Evolutionary conservation across 2,113 vertebrate species (phyloP), one percentile per base, ranked within the genome.

Genomic region (Spilogale gracilis): DNA sequence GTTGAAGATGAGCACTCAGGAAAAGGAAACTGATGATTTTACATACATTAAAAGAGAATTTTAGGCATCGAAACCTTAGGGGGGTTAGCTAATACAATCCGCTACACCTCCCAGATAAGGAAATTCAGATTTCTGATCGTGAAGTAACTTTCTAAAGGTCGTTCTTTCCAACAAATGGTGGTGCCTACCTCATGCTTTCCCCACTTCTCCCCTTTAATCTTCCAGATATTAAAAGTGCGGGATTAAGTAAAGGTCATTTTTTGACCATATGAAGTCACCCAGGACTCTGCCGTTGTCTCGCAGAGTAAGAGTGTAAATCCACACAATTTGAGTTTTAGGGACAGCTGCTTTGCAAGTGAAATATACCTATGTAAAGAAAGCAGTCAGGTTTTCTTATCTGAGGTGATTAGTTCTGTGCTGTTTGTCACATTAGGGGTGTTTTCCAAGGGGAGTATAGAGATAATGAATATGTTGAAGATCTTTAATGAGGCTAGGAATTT

Each of bases 401-500:
- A 91, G 54, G 5, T 85, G 60, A 27, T 25, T 38, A 88, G 45
- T 94, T 92, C 52, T 96, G 58, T 83, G 81, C 60, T 13, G n/a
- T 78, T 25, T 84, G 52, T 78, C 71, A 52, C 23, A n/a, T 45
- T 86, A 74, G 67, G 61, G 83, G 9, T 16, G 63, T 89, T 96
- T 97, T 92, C 56, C n/a, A 71, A 69, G 45, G 65, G 21, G n/a
- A 89, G 52, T 79, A 60, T 80, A 92, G 30, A 83, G 14, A 89
- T n/a, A 84, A 71, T 60, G 67, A 89, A 48, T 78, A 32, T 69
- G 61, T 73, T 88, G 43, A 91, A 85, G 93, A 92, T 20, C 27
- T 54, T 1, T 32, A 61, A 9, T 88, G 43, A 82, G 74, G 58
- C n/a, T 48, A 38, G 20, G 79, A 69, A 21, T 81, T 3, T 56